These are phyloP conservation scores for Trypoxylon attenuatum DNA, from an alignment of 2,888 invertebrate genomes.

Conservation along the genomic window DNA sequence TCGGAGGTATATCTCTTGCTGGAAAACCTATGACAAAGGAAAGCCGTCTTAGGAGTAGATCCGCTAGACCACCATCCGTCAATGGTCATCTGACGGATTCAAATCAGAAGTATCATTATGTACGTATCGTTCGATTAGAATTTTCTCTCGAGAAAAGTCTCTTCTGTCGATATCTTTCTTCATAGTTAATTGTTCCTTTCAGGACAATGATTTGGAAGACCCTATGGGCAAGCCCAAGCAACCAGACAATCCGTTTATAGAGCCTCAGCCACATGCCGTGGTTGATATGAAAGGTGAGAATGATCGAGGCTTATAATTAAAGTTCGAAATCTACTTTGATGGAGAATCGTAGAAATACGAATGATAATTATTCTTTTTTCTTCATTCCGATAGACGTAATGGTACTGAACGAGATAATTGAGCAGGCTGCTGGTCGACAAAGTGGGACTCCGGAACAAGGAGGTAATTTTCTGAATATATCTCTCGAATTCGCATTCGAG, in stretches of 20 bases:
- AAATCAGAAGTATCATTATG: constrained; percentile 81
- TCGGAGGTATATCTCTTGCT: constrained; percentile 82
- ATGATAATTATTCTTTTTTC: not conserved
- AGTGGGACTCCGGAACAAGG: constrained; percentile 91
- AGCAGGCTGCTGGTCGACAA: constrained; percentile 93
- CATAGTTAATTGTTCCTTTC: constrained; percentile 24
- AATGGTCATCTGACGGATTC: constrained; percentile 79
- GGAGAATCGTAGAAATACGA: not conserved
- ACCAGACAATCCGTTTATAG: constrained; percentile 94
- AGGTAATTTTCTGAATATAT: constrained; percentile 78
- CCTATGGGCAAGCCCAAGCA: constrained; percentile 89
- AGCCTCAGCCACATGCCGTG: constrained; percentile 90
- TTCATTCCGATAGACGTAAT: constrained; percentile 98
- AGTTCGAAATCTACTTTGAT: not conserved
- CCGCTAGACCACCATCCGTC: constrained; percentile 78
- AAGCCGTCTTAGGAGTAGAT: constrained; percentile 85
- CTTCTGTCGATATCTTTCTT: no score
- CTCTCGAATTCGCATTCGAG: constrained; percentile 18
- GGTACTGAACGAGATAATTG: constrained; percentile 97
- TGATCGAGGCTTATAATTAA: no score
- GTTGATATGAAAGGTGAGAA: constrained; percentile 94
- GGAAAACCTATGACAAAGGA: constrained; percentile 88
- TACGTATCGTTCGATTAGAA: constrained; percentile 75
- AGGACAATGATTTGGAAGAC: constrained; percentile 90
- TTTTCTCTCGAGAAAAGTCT: no score